Conservation (phyloP, 2,888 invertebrate species). For the Acrocyrtus sp. region DNA sequence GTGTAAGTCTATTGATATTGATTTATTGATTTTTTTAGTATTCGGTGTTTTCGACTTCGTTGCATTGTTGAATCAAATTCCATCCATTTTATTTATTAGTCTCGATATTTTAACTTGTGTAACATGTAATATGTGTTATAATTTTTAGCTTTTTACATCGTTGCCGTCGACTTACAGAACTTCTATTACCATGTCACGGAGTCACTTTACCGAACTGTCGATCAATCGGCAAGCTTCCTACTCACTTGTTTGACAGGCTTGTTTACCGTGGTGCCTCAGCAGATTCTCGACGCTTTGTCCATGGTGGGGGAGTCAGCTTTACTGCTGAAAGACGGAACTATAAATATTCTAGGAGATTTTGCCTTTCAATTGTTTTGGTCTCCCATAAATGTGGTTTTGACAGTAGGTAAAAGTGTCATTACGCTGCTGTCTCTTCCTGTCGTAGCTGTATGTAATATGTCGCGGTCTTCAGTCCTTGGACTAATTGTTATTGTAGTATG, state of each 20-base stretch:
- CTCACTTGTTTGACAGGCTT: conserved; percentile 5
- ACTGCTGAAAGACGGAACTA: neutral
- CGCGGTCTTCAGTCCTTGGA: conserved; percentile 38
- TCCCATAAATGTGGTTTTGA: conserved; percentile 40
- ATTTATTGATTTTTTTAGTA: neutral
- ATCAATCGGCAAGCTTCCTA: neutral
- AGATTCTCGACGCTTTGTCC: conserved; percentile 35
- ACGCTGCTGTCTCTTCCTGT: conserved; percentile 13
- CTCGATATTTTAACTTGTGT: too few relatives aligned
- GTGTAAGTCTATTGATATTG: conserved; percentile 23
- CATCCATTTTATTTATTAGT: too few relatives aligned
- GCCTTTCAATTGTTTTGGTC: conserved; percentile 39
- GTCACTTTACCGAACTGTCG: conserved; percentile 24
- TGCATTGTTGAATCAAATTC: too few relatives aligned
- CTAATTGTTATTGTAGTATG: conserved; percentile 32
- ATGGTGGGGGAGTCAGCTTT: conserved; percentile 49
- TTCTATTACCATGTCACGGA: conserved; percentile 31
- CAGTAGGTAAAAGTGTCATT: neutral
- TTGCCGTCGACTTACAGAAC: conserved; percentile 34
- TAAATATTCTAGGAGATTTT: conserved; percentile 31
- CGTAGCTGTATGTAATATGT: conserved; percentile 17
- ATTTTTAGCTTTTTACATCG: conserved; percentile 40
- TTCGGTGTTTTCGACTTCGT: too few relatives aligned
- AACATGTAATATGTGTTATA: neutral
- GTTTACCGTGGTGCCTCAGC: conserved; percentile 38